These are phyloP conservation scores for Hycleus cichorii DNA, from an alignment of 1,140 invertebrate genomes.

Conservation along the genomic window DNA sequence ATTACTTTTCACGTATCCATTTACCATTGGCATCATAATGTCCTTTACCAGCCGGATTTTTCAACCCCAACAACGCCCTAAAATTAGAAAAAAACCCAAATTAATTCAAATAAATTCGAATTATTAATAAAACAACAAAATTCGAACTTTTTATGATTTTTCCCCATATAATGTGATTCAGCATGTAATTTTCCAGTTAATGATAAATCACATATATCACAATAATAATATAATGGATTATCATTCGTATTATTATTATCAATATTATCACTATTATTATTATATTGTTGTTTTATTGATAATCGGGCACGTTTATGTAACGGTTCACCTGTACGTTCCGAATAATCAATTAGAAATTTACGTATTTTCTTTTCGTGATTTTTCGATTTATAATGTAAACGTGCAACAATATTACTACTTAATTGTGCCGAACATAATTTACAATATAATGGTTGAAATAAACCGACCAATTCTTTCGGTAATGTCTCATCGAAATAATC, in stretches of 20 bases:
- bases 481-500: slow-evolving; percentile 27
- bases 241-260: background rate
- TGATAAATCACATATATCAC: slow-evolving; percentile 41
- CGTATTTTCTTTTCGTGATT: slow-evolving; percentile 43
- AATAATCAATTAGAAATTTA: slow-evolving; percentile 38
- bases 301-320: slow-evolving; percentile 28
- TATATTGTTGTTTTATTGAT: no score
- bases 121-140: background rate
- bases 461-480: slow-evolving; percentile 40
- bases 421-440: slow-evolving; percentile 41
- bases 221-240: slow-evolving; percentile 38
- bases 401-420: slow-evolving; percentile 40
- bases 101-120: background rate
- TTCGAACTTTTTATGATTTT: slow-evolving; percentile 40
- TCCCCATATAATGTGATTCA: slow-evolving; percentile 44
- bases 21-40: slow-evolving; percentile 39
- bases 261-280: background rate
- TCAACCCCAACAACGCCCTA: slow-evolving; percentile 28
- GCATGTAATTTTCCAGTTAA: slow-evolving; percentile 43
- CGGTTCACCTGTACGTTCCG: slow-evolving; percentile 32
- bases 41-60: slow-evolving; percentile 37
- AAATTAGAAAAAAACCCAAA: slow-evolving; percentile 6
- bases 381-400: slow-evolving; percentile 44
- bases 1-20: slow-evolving; percentile 37
- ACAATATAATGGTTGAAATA: slow-evolving; percentile 42